A percentile compares a stretch with the other conserved stretches of the same genome.
Conservation (phyloP, 2,888 invertebrate genomes). For the Plemyria rubiginata region DNA sequence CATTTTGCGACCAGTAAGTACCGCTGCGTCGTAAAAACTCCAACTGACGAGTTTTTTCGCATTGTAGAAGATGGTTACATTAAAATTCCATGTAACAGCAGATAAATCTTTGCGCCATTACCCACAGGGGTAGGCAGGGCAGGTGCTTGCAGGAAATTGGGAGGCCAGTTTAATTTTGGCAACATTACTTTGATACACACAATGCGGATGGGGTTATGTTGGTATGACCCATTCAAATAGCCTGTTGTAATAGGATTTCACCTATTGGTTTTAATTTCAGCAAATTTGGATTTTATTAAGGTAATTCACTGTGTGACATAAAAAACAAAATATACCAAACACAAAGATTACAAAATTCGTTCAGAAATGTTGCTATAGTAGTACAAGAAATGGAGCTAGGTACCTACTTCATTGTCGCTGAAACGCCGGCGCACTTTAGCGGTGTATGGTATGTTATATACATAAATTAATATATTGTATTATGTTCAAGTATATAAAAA, state of each 20-base stretch:
- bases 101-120: constrained; percentile 74
- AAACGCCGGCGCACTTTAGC: too few species aligned
- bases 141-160: constrained; percentile 73
- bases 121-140: constrained; percentile 53
- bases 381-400: too few species aligned
- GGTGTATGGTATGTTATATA: too few species aligned
- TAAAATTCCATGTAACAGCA: constrained; percentile 68
- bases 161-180: constrained; percentile 68
- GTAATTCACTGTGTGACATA: neutral
- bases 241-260: neutral
- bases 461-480: too few species aligned
- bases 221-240: constrained; percentile 8
- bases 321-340: neutral
- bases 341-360: too few species aligned
- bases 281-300: neutral
- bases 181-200: constrained; percentile 58
- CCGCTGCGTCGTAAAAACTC: constrained; percentile 27
- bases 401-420: too few species aligned
- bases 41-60: constrained; percentile 24
- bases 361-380: too few species aligned
- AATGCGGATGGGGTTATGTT: constrained; percentile 19
- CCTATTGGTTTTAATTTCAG: neutral
- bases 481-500: too few species aligned
- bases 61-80: constrained; percentile 51
- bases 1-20: constrained; percentile 25